Conservation (phyloP, 2,888 invertebrate genomes). For the Linnaemya tessellans region DNA sequence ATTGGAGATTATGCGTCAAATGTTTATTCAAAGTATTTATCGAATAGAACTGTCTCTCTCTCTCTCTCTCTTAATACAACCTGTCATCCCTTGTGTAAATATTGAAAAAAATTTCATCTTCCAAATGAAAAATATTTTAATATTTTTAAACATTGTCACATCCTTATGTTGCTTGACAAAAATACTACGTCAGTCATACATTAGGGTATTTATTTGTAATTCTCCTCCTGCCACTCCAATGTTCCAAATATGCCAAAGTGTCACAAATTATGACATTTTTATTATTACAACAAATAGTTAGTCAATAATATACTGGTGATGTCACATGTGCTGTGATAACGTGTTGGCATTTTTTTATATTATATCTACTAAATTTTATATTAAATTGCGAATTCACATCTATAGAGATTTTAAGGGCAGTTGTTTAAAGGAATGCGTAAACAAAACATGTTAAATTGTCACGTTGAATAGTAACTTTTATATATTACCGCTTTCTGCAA, state of each 20-base stretch:
- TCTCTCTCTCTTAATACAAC: neutral
- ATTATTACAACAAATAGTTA: conserved; percentile 17
- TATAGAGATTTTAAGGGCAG: neutral
- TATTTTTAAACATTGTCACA: neutral
- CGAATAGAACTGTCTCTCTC: neutral
- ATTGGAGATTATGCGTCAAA: no score
- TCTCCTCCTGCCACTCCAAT: no score
- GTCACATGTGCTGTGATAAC: conserved; percentile 24
- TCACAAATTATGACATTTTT: neutral
- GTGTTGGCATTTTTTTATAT: conserved; percentile 14
- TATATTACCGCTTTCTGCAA: no score
- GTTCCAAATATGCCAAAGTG: neutral
- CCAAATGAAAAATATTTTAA: neutral
- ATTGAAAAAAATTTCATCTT: neutral
- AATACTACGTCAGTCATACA: neutral
- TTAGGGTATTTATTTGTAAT: neutral
- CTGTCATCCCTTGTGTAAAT: neutral
- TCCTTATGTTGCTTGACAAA: conserved; percentile 3
- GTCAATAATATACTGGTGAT: conserved; percentile 25
- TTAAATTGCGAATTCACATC: neutral
- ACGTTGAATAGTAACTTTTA: no score
- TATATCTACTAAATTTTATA: no score
- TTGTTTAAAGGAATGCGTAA: neutral
- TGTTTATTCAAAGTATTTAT: no score
- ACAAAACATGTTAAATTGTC: no score